Conservation (phyloP, 2,113 vertebrate genomes). For the Dasyornis broadbenti region DNA sequence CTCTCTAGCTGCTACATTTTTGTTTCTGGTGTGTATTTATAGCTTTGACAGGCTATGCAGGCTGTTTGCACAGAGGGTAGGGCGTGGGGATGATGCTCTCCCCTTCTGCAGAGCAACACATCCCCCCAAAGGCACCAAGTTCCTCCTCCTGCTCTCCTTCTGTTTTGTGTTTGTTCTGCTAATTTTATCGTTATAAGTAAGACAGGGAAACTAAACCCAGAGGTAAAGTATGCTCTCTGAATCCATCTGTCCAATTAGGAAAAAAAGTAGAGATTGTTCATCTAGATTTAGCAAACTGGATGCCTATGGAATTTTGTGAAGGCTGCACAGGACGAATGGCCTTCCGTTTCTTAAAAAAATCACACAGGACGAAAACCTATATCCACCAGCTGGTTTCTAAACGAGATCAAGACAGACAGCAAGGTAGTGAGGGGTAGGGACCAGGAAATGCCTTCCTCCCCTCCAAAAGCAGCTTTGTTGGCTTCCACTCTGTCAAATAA, state of each 20-base stretch:
- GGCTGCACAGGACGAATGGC: neutral
- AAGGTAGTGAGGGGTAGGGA: neutral
- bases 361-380: neutral
- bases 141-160: neutral
- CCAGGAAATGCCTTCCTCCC: neutral
- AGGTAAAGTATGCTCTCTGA: neutral
- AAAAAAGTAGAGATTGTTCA: neutral
- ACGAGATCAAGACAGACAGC: neutral
- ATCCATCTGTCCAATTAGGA: neutral
- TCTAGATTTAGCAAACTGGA: neutral
- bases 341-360: neutral
- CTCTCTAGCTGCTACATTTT: neutral
- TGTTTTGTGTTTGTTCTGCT: neutral
- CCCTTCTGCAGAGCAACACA: neutral
- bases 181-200: neutral
- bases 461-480: neutral
- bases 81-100: neutral
- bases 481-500: neutral
- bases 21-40: neutral
- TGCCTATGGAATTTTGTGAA: neutral
- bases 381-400: neutral
- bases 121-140: neutral
- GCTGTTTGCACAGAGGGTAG: neutral
- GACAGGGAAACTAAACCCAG: neutral
- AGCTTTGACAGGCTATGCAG: neutral